Percentiles rank a stretch among this genome's conserved stretches.
These are phyloP conservation scores for Parasteatoda tepidariorum DNA, from an alignment of 1,140 invertebrate species.

Conservation along the genomic window DNA sequence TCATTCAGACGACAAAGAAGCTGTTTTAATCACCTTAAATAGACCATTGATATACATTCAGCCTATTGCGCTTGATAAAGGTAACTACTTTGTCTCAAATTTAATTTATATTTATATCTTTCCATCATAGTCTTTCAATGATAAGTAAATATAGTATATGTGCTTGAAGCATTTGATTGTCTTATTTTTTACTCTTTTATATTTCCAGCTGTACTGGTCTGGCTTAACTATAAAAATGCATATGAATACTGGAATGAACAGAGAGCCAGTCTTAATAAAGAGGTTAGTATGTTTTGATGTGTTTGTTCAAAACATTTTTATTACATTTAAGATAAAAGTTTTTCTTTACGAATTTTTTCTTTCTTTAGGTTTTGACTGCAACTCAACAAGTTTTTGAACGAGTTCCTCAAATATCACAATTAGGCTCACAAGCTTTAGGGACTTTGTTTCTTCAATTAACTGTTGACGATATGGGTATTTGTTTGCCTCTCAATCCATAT, in stretches of 20 bases:
- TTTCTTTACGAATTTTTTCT: neutral
- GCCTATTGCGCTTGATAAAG: constrained; percentile 92
- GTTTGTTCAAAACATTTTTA: too few relatives aligned
- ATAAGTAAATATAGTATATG: neutral
- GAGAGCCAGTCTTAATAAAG: constrained; percentile 83
- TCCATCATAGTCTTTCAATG: neutral
- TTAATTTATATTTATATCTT: neutral
- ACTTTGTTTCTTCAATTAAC: constrained; percentile 94
- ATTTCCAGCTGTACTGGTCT: constrained; percentile 87
- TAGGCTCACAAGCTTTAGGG: constrained; percentile 74
- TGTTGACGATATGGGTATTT: constrained; percentile 97
- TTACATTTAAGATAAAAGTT: too few relatives aligned
- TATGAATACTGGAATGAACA: constrained; percentile 99
- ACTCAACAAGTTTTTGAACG: constrained; percentile 83
- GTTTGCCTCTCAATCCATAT: constrained; percentile 87
- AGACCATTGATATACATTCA: constrained; percentile 94
- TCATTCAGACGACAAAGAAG: constrained; percentile 83
- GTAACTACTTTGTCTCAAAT: constrained; percentile 28
- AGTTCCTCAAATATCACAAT: constrained; percentile 71
- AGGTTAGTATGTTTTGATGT: constrained; percentile 63
- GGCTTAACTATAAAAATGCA: constrained; percentile 98
- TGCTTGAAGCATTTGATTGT: neutral
- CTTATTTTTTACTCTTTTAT: neutral
- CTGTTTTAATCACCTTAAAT: constrained; percentile 90
- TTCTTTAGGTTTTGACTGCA: constrained; percentile 78